Evolutionary conservation across 2,888 invertebrate species (phyloP).

Genomic region (Yponomeuta sedellus): DNA sequence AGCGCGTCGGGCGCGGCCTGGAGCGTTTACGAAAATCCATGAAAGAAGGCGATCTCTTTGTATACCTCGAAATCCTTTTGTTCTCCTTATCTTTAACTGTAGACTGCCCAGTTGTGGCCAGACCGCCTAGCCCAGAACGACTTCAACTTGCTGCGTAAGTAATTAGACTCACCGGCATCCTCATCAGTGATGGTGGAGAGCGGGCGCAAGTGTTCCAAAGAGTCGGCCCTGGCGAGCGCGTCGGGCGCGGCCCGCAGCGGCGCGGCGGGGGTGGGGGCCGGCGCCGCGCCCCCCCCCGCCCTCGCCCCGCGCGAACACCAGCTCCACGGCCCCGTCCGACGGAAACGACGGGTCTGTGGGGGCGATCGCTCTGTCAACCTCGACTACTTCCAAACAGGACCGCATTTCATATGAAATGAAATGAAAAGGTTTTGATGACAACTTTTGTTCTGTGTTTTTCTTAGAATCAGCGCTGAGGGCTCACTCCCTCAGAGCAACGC

Average conservation of each 20-base stretch:
- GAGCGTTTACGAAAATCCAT: constrained; percentile 44
- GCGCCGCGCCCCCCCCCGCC: constrained; percentile 74
- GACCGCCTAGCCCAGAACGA: too few species aligned
- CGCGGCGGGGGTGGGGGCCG: constrained; percentile 83
- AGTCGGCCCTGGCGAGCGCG: constrained; percentile 85
- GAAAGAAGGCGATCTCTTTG: too few species aligned
- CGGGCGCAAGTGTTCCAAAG: constrained; percentile 79
- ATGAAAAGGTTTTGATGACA: too few species aligned
- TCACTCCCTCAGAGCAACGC: too few species aligned
- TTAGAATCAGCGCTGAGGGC: too few species aligned
- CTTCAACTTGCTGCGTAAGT: too few species aligned
- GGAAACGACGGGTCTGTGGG: constrained; percentile 86
- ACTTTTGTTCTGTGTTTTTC: too few species aligned
- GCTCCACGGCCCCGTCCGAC: constrained; percentile 88
- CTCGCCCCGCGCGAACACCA: constrained; percentile 82
- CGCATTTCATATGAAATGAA: too few species aligned
- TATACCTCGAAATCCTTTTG: not conserved
- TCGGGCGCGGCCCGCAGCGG: constrained; percentile 82
- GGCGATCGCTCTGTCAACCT: not conserved
- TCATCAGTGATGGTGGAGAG: constrained; percentile 66
- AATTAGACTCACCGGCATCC: constrained; percentile 46
- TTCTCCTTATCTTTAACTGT: too few species aligned
- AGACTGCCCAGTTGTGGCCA: too few species aligned
- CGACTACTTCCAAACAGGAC: too few species aligned
- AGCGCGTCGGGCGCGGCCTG: constrained; percentile 83